Percentiles rank a stretch among this genome's conserved stretches.
These are phyloP conservation scores for Labeo rohita DNA, from an alignment of 2,113 vertebrate genomes.

Conservation along the genomic window DNA sequence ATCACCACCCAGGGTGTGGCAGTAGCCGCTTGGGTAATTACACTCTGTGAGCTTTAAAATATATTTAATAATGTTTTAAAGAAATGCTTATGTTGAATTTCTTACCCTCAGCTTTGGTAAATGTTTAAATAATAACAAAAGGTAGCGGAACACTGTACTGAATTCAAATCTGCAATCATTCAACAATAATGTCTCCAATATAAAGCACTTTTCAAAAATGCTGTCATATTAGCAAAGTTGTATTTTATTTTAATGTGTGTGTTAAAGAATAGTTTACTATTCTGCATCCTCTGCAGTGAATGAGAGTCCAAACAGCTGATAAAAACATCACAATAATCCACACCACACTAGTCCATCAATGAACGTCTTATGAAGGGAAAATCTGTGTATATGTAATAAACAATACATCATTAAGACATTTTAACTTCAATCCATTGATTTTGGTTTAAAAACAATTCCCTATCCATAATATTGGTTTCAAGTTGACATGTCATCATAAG, in stretches of 20 bases:
- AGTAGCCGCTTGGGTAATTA: conserved; percentile 3
- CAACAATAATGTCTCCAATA: not conserved
- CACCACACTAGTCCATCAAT: not conserved
- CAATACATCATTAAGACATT: not conserved
- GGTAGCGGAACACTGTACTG: not conserved
- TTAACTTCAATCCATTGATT: not conserved
- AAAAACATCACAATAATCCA: not conserved
- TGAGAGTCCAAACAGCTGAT: no score
- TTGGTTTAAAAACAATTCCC: not conserved
- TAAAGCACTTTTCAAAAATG: not conserved
- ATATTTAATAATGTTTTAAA: not conserved
- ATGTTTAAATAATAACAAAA: not conserved
- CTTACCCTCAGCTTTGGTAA: not conserved
- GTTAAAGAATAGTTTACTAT: no score
- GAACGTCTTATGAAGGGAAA: no score
- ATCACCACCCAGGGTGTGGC: conserved; percentile 56
- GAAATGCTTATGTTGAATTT: not conserved
- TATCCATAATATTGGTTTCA: not conserved
- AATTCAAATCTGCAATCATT: not conserved
- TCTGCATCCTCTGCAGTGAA: not conserved
- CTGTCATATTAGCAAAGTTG: not conserved
- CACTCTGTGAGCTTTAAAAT: conserved; percentile 14
- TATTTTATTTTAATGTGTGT: not conserved
- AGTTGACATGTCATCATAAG: no score
- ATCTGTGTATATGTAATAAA: no score